phyloP scores from a whole-genome alignment of 2,888 invertebrate genomes.

The Aphidoletes aphidimyza region DNA sequence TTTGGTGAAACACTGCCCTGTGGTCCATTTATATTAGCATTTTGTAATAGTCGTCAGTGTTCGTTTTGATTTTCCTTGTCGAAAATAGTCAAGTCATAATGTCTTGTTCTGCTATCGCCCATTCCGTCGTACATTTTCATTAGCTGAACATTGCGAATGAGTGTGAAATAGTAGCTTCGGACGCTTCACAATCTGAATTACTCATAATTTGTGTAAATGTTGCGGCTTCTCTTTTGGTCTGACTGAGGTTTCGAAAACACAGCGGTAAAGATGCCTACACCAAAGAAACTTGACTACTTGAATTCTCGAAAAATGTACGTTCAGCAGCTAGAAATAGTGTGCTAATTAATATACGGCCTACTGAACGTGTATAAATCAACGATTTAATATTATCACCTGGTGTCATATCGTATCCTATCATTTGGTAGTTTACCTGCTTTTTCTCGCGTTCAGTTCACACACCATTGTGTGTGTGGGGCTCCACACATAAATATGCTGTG shows the following conservation, averaged over 20 bases:
- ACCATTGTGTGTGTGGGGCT: not conserved
- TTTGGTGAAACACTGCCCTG: too few species aligned
- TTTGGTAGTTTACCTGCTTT: not conserved
- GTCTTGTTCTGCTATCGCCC: not conserved
- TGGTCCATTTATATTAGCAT: slow-evolving; percentile 47
- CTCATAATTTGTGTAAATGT: slow-evolving; percentile 41
- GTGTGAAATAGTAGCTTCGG: slow-evolving; percentile 34
- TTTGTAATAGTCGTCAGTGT: not conserved
- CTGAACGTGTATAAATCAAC: slow-evolving; percentile 41
- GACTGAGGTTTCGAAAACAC: too few species aligned
- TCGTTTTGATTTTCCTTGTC: slow-evolving; percentile 32
- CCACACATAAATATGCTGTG: not conserved
- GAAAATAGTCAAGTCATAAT: not conserved
- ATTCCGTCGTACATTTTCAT: not conserved
- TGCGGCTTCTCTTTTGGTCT: too few species aligned
- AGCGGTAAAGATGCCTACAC: too few species aligned
- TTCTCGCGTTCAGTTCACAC: not conserved
- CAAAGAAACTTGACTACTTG: not conserved
- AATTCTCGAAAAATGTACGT: slow-evolving; percentile 2
- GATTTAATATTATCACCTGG: slow-evolving; percentile 24
- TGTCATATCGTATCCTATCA: slow-evolving; percentile 32
- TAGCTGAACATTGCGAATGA: not conserved
- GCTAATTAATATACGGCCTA: slow-evolving; percentile 53
- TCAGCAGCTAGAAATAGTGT: slow-evolving; percentile 52
- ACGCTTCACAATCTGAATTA: not conserved